These are phyloP conservation scores for Gerris buenoi DNA, from an alignment of 1,140 invertebrate species.

Conservation along the genomic window DNA sequence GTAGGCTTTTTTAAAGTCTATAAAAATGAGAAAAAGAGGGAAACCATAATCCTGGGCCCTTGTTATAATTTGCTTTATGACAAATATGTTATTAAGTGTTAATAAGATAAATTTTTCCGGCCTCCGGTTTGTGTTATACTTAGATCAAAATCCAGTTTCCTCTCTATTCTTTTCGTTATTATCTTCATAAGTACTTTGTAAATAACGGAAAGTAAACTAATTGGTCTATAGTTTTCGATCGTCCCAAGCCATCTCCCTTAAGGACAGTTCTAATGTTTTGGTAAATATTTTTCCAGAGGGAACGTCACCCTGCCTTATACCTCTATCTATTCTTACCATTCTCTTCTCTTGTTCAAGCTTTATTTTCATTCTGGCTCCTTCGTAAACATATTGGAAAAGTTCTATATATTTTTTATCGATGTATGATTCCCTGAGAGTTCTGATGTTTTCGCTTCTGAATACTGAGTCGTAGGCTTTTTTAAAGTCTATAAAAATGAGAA, in stretches of 20 bases:
- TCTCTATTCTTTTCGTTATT: background rate
- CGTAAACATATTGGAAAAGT: no score
- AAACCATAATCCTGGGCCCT: background rate
- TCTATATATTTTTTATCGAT: no score
- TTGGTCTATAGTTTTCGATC: background rate
- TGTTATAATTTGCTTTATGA: background rate
- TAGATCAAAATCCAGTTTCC: background rate
- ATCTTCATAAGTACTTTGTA: background rate
- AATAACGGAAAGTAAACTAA: background rate
- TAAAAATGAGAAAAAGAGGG: background rate
- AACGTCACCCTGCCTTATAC: no score
- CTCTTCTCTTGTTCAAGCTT: no score
- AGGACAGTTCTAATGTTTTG: no score
- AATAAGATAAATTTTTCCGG: background rate
- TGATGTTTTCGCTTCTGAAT: no score
- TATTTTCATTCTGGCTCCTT: no score
- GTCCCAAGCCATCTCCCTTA: no score
- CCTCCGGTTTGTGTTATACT: background rate
- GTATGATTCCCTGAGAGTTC: no score
- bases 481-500: background rate
- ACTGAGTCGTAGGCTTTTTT: background rate
- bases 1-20: background rate
- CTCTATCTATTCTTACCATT: no score
- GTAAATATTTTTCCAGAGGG: no score
- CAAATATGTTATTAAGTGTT: background rate